These are phyloP conservation scores for Hirudo medicinalis DNA, from an alignment of 1,140 invertebrate genomes.

Conservation along the genomic window DNA sequence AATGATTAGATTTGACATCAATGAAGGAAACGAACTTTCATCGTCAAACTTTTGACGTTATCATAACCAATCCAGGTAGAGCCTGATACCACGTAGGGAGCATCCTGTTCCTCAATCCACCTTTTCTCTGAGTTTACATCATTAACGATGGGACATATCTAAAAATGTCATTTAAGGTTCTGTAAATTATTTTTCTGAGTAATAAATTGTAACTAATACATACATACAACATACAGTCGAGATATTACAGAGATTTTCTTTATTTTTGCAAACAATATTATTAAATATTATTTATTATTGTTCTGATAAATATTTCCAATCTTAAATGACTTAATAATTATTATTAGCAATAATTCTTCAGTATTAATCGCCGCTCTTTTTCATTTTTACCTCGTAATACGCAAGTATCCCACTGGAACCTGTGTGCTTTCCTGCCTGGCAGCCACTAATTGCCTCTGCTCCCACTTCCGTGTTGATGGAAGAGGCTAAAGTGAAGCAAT, in stretches of 20 bases:
- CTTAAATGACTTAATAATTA: background rate
- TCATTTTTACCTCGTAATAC: constrained; percentile 60
- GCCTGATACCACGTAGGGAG: constrained; percentile 60
- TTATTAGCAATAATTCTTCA: background rate
- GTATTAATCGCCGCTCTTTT: background rate
- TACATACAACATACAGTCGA: constrained; percentile 19
- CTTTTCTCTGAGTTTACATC: constrained; percentile 32
- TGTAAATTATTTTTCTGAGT: no score
- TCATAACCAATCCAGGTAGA: constrained; percentile 86
- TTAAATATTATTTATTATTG: no score
- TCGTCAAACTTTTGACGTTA: constrained; percentile 54
- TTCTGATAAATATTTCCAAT: background rate
- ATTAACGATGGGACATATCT: no score
- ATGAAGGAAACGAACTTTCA: constrained; percentile 45
- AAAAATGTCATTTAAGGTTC: no score
- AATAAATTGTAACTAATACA: no score
- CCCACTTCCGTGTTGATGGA: constrained; percentile 70
- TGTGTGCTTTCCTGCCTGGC: constrained; percentile 64
- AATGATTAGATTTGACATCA: no score
- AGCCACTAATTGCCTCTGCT: constrained; percentile 56
- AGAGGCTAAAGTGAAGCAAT: constrained; percentile 61
- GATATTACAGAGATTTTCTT: background rate
- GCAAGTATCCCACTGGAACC: constrained; percentile 77
- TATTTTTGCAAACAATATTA: background rate
- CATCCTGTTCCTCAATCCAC: constrained; percentile 53